Conservation (phyloP, 2,888 invertebrate species). For the Eustalomyia histrio region DNA sequence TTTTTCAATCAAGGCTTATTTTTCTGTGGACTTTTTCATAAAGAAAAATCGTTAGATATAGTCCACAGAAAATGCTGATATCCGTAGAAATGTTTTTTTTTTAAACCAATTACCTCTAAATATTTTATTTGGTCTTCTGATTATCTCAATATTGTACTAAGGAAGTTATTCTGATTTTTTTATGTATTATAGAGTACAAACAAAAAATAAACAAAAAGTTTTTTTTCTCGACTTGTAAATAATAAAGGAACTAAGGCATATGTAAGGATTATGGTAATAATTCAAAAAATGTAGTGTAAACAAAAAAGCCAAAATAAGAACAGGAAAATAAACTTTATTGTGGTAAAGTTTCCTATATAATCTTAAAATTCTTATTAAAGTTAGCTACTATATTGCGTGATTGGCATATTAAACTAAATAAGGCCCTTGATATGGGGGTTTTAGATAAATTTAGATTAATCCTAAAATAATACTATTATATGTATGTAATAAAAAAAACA, state of each 20-base stretch:
- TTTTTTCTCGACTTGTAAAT: neutral
- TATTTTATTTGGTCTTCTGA: no score
- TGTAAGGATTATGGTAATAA: slow-evolving; percentile 31
- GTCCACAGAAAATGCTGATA: no score
- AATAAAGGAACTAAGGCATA: slow-evolving; percentile 13
- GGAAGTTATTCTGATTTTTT: no score
- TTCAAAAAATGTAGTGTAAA: slow-evolving; percentile 17
- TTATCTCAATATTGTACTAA: no score
- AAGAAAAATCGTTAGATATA: no score
- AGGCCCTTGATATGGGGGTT: neutral
- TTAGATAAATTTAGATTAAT: slow-evolving; percentile 28
- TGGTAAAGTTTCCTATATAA: neutral
- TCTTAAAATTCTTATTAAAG: neutral
- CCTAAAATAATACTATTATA: slow-evolving; percentile 2
- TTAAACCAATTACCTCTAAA: no score
- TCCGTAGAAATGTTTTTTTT: no score
- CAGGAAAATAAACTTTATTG: slow-evolving; percentile 1
- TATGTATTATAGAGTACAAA: neutral
- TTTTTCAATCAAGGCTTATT: no score
- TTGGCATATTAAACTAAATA: slow-evolving; percentile 18
- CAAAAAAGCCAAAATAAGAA: neutral
- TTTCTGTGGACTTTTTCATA: no score
- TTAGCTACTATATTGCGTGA: slow-evolving; percentile 9
- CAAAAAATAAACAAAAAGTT: slow-evolving; percentile 3
- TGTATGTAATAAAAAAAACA: slow-evolving; percentile 7